phyloP scores from a whole-genome alignment of 2,113 vertebrate species.

The Kryptolebias marmoratus region DNA sequence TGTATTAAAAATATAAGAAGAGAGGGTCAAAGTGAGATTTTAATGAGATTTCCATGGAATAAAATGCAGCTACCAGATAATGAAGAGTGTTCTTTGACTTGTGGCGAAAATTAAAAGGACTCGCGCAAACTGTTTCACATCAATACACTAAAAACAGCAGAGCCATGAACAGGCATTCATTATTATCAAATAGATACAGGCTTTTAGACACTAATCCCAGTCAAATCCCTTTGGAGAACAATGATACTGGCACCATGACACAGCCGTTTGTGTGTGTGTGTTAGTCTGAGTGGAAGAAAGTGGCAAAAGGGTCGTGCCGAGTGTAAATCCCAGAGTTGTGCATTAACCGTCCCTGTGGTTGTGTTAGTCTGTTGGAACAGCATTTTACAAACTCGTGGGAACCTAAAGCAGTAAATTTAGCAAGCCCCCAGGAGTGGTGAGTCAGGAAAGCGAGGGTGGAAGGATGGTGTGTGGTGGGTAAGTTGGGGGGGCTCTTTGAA shows the following conservation, averaged over 20 bases:
- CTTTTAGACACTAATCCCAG: constrained; percentile 58
- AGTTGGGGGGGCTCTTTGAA: constrained; percentile 1
- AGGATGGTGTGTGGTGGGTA: background rate
- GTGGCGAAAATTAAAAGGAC: constrained; percentile 37
- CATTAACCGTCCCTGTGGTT: constrained; percentile 62
- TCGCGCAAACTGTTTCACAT: constrained; percentile 13
- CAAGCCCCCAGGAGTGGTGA: constrained; percentile 32
- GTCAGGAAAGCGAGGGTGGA: background rate
- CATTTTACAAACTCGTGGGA: constrained; percentile 53
- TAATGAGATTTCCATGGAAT: constrained; percentile 47
- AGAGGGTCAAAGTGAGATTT: background rate
- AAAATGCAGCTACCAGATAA: constrained; percentile 35
- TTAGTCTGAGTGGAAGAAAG: constrained; percentile 22
- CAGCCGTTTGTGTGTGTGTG: constrained; percentile 16
- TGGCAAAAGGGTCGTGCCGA: constrained; percentile 50
- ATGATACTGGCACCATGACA: constrained; percentile 48
- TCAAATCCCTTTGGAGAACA: constrained; percentile 56
- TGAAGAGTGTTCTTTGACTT: constrained; percentile 35
- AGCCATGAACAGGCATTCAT: constrained; percentile 39
- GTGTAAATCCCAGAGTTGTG: constrained; percentile 60
- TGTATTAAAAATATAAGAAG: background rate
- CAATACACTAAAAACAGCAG: constrained; percentile 19
- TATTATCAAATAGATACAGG: constrained; percentile 57
- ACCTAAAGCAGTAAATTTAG: constrained; percentile 58
- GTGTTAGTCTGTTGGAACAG: constrained; percentile 58